Conservation (phyloP, 2,113 vertebrate genomes). For the Python bivittatus region DNA sequence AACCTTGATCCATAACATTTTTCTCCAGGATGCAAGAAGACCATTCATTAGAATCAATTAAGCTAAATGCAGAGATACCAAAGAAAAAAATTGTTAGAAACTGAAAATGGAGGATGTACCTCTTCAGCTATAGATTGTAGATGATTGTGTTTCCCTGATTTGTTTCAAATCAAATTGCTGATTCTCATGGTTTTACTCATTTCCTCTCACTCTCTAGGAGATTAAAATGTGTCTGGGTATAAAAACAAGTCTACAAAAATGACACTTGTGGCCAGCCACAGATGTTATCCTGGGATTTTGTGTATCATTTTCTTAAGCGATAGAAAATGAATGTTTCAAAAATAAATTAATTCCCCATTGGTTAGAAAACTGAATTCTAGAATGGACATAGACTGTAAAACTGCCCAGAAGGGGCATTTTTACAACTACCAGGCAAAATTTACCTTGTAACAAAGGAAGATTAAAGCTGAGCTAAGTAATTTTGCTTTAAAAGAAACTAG, state of each 20-base stretch:
- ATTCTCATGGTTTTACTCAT: no score
- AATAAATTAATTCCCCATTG: not conserved
- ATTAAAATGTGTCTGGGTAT: not conserved
- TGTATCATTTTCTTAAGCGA: not conserved
- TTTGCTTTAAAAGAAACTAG: not conserved
- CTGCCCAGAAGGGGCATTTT: not conserved
- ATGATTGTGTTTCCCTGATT: not conserved
- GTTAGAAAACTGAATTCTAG: not conserved
- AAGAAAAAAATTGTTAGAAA: not conserved
- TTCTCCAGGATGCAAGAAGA: not conserved
- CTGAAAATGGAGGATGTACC: not conserved
- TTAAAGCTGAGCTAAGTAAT: not conserved
- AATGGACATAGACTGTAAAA: not conserved
- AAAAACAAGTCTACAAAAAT: not conserved
- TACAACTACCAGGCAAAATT: not conserved
- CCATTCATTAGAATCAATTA: not conserved
- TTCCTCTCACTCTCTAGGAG: not conserved
- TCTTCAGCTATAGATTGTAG: not conserved
- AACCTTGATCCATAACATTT: not conserved
- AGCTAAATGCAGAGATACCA: not conserved
- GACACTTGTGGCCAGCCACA: no score
- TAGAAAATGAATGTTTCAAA: not conserved
- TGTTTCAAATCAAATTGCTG: no score
- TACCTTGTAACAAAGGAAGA: no score
- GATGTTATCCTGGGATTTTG: not conserved